These are phyloP conservation scores for Mus minutoides DNA, from an alignment of 2,797 vertebrate genomes.

Conservation along the genomic window DNA sequence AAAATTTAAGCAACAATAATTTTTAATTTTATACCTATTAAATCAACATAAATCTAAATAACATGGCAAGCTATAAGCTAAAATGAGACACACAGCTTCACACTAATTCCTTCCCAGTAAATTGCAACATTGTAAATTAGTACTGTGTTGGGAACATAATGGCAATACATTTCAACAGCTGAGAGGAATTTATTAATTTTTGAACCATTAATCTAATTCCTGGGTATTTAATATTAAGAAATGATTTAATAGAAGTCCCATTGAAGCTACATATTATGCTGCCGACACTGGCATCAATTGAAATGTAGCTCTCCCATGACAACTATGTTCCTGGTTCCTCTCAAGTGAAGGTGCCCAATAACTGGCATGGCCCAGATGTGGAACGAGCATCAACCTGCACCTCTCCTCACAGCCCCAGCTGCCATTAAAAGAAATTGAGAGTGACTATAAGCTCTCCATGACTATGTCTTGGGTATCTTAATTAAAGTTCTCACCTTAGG, in stretches of 20 bases:
- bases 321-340: not conserved
- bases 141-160: constrained; percentile 41
- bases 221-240: constrained; percentile 40
- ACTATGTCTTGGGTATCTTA: not conserved
- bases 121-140: constrained; percentile 24
- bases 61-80: constrained; percentile 50
- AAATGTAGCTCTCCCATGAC: not conserved
- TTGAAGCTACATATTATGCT: not conserved
- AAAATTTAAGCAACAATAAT: constrained; percentile 61
- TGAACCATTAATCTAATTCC: constrained; percentile 54
- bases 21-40: constrained; percentile 73
- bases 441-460: rapidly evolving
- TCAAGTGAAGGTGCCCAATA: not conserved
- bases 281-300: not conserved
- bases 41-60: constrained; percentile 76
- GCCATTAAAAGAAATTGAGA: not conserved
- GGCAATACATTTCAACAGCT: constrained; percentile 56
- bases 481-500: not conserved
- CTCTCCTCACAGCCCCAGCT: rapidly evolving
- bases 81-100: constrained; percentile 39
- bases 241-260: not conserved
- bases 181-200: constrained; percentile 54
- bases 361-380: rapidly evolving
- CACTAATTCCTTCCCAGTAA: constrained; percentile 37
- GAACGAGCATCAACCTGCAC: not conserved